A percentile compares a stretch with the other conserved stretches of the same genome.
phyloP scores from a whole-genome alignment of 2,888 invertebrate species.

The Bembecia ichneumoniformis region DNA sequence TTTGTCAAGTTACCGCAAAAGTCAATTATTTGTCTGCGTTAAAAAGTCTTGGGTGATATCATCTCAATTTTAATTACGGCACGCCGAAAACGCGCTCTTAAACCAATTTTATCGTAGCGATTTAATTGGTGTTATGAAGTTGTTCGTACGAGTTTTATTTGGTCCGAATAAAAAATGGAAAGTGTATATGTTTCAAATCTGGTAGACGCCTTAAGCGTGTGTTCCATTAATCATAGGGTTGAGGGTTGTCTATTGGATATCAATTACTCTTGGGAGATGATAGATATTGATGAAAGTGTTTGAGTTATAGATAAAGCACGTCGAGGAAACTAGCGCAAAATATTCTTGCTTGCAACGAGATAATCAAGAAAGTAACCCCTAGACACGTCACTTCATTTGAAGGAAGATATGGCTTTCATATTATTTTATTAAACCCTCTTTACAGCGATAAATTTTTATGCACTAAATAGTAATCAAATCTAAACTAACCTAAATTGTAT shows the following conservation, averaged over 20 bases:
- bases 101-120: background rate
- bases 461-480: too few species aligned
- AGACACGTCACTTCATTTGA: constrained; percentile 8
- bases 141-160: background rate
- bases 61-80: background rate
- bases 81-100: background rate
- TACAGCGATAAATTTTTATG: too few species aligned
- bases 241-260: constrained; percentile 31
- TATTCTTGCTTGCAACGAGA: constrained; percentile 31
- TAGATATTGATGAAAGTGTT: constrained; percentile 23
- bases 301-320: constrained; percentile 48
- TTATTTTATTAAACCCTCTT: too few species aligned
- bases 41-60: background rate
- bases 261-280: constrained; percentile 39
- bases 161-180: too few species aligned
- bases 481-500: too few species aligned
- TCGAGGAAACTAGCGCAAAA: constrained; percentile 38
- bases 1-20: constrained; percentile 2
- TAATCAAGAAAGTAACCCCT: constrained; percentile 35
- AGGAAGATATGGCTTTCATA: too few species aligned
- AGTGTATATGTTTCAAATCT: background rate
- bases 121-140: background rate
- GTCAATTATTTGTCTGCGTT: background rate
- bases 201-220: background rate
- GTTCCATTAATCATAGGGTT: too few species aligned